Conservation (phyloP, 2,797 vertebrate species). For the Platyrinchus mystaceus region DNA sequence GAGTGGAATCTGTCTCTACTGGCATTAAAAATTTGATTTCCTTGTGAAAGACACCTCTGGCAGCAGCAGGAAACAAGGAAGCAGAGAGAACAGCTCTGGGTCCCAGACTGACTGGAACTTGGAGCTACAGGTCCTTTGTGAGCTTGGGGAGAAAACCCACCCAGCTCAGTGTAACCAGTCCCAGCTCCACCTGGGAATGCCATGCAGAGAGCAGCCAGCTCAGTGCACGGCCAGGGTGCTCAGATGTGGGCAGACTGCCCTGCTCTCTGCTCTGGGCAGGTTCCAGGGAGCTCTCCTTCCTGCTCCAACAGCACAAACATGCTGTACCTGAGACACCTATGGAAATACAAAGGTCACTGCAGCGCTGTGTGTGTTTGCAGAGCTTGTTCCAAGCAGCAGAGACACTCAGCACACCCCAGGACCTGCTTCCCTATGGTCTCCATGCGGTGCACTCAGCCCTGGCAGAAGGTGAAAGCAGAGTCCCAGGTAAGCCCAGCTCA, state of each 20-base stretch:
- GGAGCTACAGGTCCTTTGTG: neutral
- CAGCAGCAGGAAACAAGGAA: neutral
- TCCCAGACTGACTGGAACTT: neutral
- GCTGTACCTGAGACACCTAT: neutral
- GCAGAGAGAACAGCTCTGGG: neutral
- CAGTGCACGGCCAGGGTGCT: neutral
- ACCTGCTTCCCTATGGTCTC: neutral
- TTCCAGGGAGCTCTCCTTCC: neutral
- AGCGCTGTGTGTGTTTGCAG: neutral
- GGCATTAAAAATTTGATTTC: neutral
- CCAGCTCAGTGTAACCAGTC: neutral
- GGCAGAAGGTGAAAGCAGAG: neutral
- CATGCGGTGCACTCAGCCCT: neutral
- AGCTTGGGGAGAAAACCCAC: neutral
- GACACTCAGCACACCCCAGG: neutral
- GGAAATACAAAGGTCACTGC: conserved; percentile 46
- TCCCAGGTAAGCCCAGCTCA: neutral
- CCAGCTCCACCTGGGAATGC: neutral
- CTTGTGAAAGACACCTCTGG: neutral
- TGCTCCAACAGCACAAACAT: neutral
- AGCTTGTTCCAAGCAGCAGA: neutral
- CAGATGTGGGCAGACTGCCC: neutral
- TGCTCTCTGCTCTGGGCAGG: neutral
- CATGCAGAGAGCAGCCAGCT: neutral
- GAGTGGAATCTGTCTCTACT: neutral